Evolutionary conservation across 2,888 invertebrate genomes (phyloP).

Genomic region (Andricus curvator): DNA sequence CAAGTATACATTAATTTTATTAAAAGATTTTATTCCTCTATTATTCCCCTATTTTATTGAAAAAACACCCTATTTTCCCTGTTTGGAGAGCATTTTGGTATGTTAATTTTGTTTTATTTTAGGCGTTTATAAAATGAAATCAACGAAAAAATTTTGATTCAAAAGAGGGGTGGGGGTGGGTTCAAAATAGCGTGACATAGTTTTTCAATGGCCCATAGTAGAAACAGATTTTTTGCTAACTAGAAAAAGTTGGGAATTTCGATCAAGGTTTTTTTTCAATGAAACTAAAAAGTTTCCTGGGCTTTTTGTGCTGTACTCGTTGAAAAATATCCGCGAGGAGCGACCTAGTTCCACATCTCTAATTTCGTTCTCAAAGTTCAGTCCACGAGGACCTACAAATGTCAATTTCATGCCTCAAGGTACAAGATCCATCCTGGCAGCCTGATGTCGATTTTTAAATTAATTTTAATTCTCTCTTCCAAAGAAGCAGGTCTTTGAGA

Average conservation of each 20-base stretch:
- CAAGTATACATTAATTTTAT: too few species aligned
- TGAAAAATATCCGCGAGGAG: not conserved
- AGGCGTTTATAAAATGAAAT: too few species aligned
- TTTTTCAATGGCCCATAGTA: too few species aligned
- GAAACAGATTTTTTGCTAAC: not conserved
- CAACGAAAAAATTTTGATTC: too few species aligned
- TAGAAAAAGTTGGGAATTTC: not conserved
- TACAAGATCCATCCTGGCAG: not conserved
- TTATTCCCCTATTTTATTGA: too few species aligned
- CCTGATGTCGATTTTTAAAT: not conserved
- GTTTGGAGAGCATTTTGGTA: too few species aligned
- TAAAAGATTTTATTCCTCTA: too few species aligned
- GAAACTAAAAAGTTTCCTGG: not conserved
- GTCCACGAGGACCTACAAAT: not conserved
- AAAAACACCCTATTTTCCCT: too few species aligned
- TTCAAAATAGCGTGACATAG: too few species aligned
- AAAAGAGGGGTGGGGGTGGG: too few species aligned
- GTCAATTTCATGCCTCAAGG: not conserved
- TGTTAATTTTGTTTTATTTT: too few species aligned
- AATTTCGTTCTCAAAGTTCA: not conserved
- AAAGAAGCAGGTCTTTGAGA: not conserved
- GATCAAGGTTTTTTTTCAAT: not conserved
- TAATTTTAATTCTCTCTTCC: not conserved
- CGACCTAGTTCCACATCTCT: constrained; percentile 9
- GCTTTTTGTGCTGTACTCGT: not conserved